phyloP scores from a whole-genome alignment of 2,888 invertebrate species.

The Sisyra nigra region DNA sequence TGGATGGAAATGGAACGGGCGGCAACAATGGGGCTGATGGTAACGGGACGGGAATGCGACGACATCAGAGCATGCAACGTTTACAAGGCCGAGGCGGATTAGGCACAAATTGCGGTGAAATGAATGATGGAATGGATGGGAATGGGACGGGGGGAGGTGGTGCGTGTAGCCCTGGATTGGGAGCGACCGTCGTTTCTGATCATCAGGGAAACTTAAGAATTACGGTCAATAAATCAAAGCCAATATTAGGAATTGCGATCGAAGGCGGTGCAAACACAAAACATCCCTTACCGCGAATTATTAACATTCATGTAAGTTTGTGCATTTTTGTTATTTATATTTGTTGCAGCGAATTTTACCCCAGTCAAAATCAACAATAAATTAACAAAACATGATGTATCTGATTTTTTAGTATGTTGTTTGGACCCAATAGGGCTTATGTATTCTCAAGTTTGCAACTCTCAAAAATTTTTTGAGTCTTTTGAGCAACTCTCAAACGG shows the following conservation, averaged over 20 bases:
- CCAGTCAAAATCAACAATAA: too few relatives aligned
- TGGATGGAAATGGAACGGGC: slow-evolving; percentile 41
- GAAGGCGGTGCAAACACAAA: slow-evolving; percentile 95
- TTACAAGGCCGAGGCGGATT: slow-evolving; percentile 35
- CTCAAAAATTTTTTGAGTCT: not conserved
- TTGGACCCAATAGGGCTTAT: too few relatives aligned
- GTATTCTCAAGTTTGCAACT: too few relatives aligned
- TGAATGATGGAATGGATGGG: slow-evolving; percentile 15
- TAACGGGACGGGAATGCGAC: slow-evolving; percentile 40
- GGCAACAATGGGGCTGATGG: slow-evolving; percentile 34
- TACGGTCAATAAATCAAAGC: slow-evolving; percentile 83
- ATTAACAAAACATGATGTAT: too few relatives aligned
- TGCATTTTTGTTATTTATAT: not conserved
- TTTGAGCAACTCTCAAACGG: not conserved
- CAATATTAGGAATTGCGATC: slow-evolving; percentile 89
- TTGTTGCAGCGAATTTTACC: not conserved
- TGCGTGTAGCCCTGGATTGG: slow-evolving; percentile 26
- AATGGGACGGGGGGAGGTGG: slow-evolving; percentile 8
- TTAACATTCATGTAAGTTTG: slow-evolving; percentile 81
- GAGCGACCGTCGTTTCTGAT: slow-evolving; percentile 58
- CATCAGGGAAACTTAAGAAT: slow-evolving; percentile 79
- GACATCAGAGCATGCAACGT: slow-evolving; percentile 65
- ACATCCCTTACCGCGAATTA: slow-evolving; percentile 86
- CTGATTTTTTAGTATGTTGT: too few relatives aligned
- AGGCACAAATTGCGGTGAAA: slow-evolving; percentile 5